phyloP scores from a whole-genome alignment of 1,140 invertebrate genomes.

The Theocolax elegans region DNA sequence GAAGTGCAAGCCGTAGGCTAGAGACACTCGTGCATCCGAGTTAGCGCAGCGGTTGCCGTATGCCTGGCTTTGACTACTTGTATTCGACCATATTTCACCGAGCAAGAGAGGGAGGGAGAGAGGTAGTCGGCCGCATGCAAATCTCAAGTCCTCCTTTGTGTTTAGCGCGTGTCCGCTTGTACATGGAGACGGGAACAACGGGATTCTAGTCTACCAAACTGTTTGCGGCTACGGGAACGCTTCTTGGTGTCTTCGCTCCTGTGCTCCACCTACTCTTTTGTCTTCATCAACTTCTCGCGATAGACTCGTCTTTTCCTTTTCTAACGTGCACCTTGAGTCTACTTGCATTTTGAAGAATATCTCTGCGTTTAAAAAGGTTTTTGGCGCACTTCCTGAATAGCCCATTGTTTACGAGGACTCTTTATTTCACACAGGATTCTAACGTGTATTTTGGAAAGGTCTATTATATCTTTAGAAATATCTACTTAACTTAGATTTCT shows the following conservation, averaged over 20 bases:
- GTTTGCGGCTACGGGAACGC: neutral
- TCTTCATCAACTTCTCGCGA: neutral
- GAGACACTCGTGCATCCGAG: neutral
- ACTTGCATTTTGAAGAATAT: no score
- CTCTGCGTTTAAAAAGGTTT: no score
- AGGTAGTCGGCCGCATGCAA: slow-evolving; percentile 25
- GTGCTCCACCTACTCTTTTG: neutral
- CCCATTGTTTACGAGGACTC: no score
- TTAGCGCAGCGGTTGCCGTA: neutral
- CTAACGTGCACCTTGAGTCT: no score
- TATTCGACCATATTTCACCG: slow-evolving; percentile 10
- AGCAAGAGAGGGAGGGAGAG: neutral
- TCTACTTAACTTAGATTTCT: no score
- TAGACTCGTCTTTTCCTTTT: no score
- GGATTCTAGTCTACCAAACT: slow-evolving; percentile 21
- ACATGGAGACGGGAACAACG: slow-evolving; percentile 5
- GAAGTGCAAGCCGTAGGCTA: neutral
- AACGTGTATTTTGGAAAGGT: no score
- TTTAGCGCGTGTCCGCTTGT: neutral
- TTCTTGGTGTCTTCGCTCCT: neutral
- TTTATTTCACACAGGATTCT: no score
- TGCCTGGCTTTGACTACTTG: slow-evolving; percentile 34
- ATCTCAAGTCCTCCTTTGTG: slow-evolving; percentile 27
- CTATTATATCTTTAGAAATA: no score
- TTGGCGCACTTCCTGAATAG: no score